phyloP scores from a whole-genome alignment of 1,140 invertebrate species.

The Homalodisca vitripennis region DNA sequence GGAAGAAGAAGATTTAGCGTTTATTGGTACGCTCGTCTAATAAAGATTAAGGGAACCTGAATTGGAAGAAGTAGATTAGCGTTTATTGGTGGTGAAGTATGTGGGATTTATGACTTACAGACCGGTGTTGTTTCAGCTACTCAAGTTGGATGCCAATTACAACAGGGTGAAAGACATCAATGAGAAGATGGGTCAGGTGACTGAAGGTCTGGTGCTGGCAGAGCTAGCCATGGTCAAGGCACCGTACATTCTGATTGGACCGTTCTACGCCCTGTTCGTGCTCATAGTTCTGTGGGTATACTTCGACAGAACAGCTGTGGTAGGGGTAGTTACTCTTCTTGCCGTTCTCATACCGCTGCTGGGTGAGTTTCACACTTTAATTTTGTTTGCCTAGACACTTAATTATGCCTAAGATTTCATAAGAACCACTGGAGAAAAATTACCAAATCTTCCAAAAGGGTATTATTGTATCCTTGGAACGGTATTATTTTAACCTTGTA shows the following conservation, averaged over 20 bases:
- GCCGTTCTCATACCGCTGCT: conserved; percentile 15
- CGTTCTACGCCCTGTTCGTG: conserved; percentile 19
- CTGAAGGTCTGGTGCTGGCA: conserved; percentile 17
- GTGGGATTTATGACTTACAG: not conserved
- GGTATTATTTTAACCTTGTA: too few relatives aligned
- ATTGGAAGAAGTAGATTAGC: too few relatives aligned
- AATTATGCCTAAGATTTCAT: too few relatives aligned
- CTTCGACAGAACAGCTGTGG: conserved; percentile 21
- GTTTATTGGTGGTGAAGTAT: too few relatives aligned
- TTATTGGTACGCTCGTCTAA: too few relatives aligned
- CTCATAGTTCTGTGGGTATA: conserved; percentile 18
- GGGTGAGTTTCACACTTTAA: too few relatives aligned
- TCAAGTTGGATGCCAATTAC: conserved; percentile 13
- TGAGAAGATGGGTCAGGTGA: conserved; percentile 25
- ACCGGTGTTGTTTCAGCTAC: conserved; percentile 2
- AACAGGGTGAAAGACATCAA: conserved; percentile 20
- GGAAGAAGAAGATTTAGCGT: too few relatives aligned
- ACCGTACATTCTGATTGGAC: conserved; percentile 25
- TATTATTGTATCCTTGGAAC: too few relatives aligned
- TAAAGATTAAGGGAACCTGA: too few relatives aligned
- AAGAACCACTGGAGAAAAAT: too few relatives aligned
- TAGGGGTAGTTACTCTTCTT: conserved; percentile 8
- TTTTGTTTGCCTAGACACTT: too few relatives aligned
- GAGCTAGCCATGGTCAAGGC: conserved; percentile 23
- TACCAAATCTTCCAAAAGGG: too few relatives aligned